Base-by-base conservation (phyloP, 2,888 invertebrate species). In the Meta bourneti region DNA sequence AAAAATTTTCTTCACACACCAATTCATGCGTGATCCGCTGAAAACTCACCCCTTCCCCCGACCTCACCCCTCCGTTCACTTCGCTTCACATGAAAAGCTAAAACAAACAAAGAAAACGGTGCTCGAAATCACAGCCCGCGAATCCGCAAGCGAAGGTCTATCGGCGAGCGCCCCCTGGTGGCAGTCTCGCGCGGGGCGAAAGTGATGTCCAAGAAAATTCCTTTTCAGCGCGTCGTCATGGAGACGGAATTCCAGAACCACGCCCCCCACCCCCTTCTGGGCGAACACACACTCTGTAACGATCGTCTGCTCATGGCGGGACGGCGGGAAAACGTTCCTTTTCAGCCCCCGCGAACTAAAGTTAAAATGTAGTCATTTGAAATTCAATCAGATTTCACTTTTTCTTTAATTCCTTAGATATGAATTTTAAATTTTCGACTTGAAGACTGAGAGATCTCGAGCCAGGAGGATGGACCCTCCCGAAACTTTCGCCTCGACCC, bases 201-300 rank as follows among this genome's bases (percentile, higher is more conserved):
- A 88, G 88, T 81, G 88, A 88, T 81, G 74, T 61, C 81, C 81
- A 88, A 88, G 88, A 88, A 88, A 87, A 88, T 88, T 88, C 88
- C 87, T 87, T 78, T 88, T 81, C 88, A 72, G 54, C 72, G 72
- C 54, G 81, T 88, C 75, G 54, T 71, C 88, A 88, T 88, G 88
- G 88, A 19, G 19, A 88, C 88, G 80, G 51, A 88, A 88, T 88
- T 88, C 81, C 88, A 80, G 75, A 81, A 74, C 74, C 88, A 74
- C 74, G 69, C 81, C 88, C 61, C 81, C 54, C 54, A 70, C 86
- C 83, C 72, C 83, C 84, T 49, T 51, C 61, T 54, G 13, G 51
- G 61, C 48, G 61, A 54, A 80, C 78, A 71, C 79, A 69, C 88
- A 88, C 75, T 81, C 88, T 74, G 79, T 74, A 72, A 88, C 75